Evolutionary conservation across 92 coral and sea anemone species (phyloP).

Genomic region (Anthopleura xanthogrammica): DNA sequence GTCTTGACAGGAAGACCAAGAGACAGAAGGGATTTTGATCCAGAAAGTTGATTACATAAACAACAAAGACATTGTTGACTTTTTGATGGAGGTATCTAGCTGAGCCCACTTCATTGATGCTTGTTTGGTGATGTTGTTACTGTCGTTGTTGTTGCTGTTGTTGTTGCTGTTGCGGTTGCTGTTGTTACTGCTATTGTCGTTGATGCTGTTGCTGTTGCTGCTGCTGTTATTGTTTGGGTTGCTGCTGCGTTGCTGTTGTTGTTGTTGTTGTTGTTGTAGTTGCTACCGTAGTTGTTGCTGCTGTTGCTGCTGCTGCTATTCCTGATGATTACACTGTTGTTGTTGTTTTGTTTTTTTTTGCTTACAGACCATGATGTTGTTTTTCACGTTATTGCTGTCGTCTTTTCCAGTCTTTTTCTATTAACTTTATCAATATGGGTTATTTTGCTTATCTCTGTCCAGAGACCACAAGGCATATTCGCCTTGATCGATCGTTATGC

Average conservation of each 20-base stretch:
- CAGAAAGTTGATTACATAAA: constrained; percentile 38
- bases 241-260: no score
- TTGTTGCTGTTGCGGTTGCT: no score
- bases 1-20: constrained; percentile 48
- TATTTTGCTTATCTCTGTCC: neutral
- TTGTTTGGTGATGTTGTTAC: neutral
- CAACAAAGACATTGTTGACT: constrained; percentile 64
- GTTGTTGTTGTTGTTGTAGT: no score
- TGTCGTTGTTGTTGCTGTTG: no score
- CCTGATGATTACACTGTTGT: neutral
- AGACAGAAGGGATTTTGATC: constrained; percentile 56
- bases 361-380: no score
- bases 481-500: constrained; percentile 42
- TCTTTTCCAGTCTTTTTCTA: neutral
- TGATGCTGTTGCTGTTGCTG: neutral
- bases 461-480: constrained; percentile 57
- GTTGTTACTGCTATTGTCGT: neutral
- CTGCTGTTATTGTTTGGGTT: no score
- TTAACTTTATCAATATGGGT: neutral
- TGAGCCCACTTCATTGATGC: neutral
- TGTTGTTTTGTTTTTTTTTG: neutral
- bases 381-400: neutral
- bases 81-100: constrained; percentile 54
- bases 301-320: neutral
- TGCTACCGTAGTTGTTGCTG: no score